These are phyloP conservation scores for Orthonevra nobilis DNA, from an alignment of 2,888 invertebrate genomes.

Conservation along the genomic window DNA sequence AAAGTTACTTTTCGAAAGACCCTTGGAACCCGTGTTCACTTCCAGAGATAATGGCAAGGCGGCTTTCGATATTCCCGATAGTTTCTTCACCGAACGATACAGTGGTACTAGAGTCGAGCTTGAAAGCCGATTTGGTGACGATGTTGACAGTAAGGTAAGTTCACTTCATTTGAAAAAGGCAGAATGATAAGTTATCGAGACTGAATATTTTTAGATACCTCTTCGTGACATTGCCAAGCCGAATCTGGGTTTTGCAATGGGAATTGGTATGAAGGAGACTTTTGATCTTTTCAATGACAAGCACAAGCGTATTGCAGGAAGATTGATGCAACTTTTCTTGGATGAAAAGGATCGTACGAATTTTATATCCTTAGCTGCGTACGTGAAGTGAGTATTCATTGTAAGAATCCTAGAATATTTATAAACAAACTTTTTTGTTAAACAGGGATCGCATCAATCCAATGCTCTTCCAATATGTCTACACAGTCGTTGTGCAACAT, in stretches of 20 bases:
- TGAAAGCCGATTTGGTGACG: conserved; percentile 71
- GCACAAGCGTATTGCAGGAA: conserved; percentile 86
- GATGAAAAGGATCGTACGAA: conserved; percentile 83
- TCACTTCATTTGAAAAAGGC: too few relatives aligned
- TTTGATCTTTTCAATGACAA: conserved; percentile 88
- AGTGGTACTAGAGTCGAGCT: conserved; percentile 64
- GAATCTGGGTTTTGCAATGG: conserved; percentile 75
- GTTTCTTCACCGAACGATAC: conserved; percentile 71
- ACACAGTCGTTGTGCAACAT: conserved; percentile 88
- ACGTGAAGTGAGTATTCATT: conserved; percentile 79
- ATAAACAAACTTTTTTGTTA: too few relatives aligned
- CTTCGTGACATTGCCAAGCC: conserved; percentile 76
- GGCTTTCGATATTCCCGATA: conserved; percentile 71
- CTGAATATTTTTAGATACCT: conserved; percentile 75
- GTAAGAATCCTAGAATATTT: too few relatives aligned
- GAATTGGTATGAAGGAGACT: conserved; percentile 73
- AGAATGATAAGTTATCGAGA: too few relatives aligned
- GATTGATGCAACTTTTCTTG: conserved; percentile 86
- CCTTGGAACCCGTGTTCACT: conserved; percentile 72
- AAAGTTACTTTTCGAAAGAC: conserved; percentile 71
- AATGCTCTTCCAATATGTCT: conserved; percentile 89
- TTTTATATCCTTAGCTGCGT: conserved; percentile 86
- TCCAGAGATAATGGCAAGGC: conserved; percentile 71
- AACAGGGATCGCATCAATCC: conserved; percentile 89
- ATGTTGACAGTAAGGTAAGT: conserved; percentile 68